Base-by-base conservation (phyloP, 2,888 invertebrate species). In the Steinernema hermaphroditum region DNA sequence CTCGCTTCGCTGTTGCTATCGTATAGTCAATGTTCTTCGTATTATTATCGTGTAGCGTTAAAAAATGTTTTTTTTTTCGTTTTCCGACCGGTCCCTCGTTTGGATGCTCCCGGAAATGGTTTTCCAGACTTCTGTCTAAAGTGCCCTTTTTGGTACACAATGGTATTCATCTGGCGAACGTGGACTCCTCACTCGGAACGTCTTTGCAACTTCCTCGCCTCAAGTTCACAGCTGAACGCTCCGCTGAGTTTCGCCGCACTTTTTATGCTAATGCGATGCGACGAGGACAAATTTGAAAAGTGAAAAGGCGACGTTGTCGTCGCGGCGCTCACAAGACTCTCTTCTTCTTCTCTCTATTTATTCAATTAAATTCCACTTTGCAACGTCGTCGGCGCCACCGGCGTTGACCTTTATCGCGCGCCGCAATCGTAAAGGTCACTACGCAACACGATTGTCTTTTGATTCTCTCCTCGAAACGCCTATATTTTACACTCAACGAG, bases 361-460 rank as follows among this genome's bases (percentile, higher is more conserved):
- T 62, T 62, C 62, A 62, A 62, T 62, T 62, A 62, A 62, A 62
- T 62, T 62, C 62, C 32, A 24, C 32, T 62, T 62, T 62, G 62
- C 62, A 62, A 62, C 62, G 62, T 62, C 62, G 32, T 32, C 29
- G 27, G 62, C 62, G 19, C 4, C 62, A 32, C 62, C 62, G n/a
- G 19, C 27, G 29, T 62, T 62, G 62, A 62, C 62, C 62, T 62
- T 62, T 62, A 62, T 62, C 32, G 62, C 32, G 34, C 62, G 62
- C 62, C 62, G 62, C 62, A 62, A 62, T 62, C 62, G 62, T 62
- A 29, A 62, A 62, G 62, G 62, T 62, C 62, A 32, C 16, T 32
- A 62, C 14, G 34, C 62, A 12, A 27, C 62, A 16, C 62, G 62
- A 29, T 27, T 32, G 32, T 29, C 62, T 22, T 62, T 62, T 62